These are phyloP conservation scores for Steinernema scapterisci DNA, from an alignment of 2,888 invertebrate species.

Conservation along the genomic window DNA sequence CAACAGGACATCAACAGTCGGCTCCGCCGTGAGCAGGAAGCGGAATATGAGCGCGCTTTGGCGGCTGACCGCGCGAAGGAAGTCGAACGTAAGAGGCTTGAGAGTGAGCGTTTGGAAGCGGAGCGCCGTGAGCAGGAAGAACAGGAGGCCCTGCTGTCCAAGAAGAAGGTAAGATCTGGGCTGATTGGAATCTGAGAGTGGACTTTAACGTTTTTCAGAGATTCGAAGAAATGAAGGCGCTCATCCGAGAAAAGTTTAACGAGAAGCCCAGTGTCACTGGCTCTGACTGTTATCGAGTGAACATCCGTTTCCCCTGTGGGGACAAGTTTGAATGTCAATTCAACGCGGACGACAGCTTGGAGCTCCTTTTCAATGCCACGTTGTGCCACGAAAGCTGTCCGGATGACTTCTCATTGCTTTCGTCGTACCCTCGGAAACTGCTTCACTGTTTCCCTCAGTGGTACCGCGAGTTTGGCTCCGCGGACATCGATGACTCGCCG, in stretches of 20 bases:
- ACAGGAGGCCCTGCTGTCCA: constrained; percentile 71
- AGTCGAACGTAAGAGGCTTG: constrained; percentile 44
- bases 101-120: constrained; percentile 66
- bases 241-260: constrained; percentile 27
- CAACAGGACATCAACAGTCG: constrained; percentile 42
- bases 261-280: constrained; percentile 66
- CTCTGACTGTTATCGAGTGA: constrained; percentile 79
- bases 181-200: too few relatives aligned
- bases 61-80: constrained; percentile 44
- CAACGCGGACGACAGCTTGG: constrained; percentile 78
- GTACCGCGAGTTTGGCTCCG: constrained; percentile 45
- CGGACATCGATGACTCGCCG: not conserved
- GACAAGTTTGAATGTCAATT: constrained; percentile 86
- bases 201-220: constrained; percentile 29
- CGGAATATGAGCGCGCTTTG: constrained; percentile 39
- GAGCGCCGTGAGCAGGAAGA: constrained; percentile 69
- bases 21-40: constrained; percentile 47
- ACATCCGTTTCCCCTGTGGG: constrained; percentile 89
- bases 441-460: constrained; percentile 54
- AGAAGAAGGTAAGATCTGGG: constrained; percentile 77
- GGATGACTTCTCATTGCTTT: constrained; percentile 72
- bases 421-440: constrained; percentile 48
- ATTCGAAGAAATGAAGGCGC: constrained; percentile 30
- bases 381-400: constrained; percentile 93
- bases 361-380: constrained; percentile 90